A percentile compares a stretch with the other conserved stretches of the same genome.
These are phyloP conservation scores for Saxidomus purpurata DNA, from an alignment of 1,140 invertebrate genomes.

Conservation along the genomic window DNA sequence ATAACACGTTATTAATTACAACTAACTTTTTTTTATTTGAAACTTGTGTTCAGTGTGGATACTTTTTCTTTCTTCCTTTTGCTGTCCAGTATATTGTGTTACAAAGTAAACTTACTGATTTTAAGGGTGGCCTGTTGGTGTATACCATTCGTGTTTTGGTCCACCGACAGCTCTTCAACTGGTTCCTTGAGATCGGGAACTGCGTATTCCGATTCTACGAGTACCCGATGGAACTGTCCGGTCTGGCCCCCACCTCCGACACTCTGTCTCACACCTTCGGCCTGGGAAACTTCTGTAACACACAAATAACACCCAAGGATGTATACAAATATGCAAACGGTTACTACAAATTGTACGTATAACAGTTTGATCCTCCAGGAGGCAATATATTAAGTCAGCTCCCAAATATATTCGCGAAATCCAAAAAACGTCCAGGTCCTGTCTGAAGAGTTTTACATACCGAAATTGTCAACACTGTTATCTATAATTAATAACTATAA, in stretches of 20 bases:
- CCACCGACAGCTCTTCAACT: not conserved
- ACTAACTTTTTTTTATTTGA: too few relatives aligned
- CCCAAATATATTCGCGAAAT: too few relatives aligned
- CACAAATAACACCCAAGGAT: not conserved
- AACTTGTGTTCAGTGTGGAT: too few relatives aligned
- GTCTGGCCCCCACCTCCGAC: conserved; percentile 43
- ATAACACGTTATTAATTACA: not conserved
- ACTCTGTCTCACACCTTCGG: conserved; percentile 34
- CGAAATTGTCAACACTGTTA: conserved; percentile 35
- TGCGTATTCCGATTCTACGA: conserved; percentile 34
- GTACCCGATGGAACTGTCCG: conserved; percentile 51
- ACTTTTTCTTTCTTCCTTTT: too few relatives aligned
- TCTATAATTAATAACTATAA: conserved; percentile 30
- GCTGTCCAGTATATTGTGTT: too few relatives aligned
- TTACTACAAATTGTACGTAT: not conserved
- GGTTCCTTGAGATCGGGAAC: conserved; percentile 28
- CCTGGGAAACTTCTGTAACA: conserved; percentile 53
- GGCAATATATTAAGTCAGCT: too few relatives aligned
- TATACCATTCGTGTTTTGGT: not conserved
- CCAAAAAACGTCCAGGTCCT: too few relatives aligned
- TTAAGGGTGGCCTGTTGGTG: not conserved
- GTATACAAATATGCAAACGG: not conserved
- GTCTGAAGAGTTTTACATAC: not conserved
- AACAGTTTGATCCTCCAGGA: too few relatives aligned
- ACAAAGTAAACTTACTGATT: conserved; percentile 27